These are phyloP conservation scores for Halyomorpha halys DNA, from an alignment of 1,140 invertebrate species.

Conservation along the genomic window DNA sequence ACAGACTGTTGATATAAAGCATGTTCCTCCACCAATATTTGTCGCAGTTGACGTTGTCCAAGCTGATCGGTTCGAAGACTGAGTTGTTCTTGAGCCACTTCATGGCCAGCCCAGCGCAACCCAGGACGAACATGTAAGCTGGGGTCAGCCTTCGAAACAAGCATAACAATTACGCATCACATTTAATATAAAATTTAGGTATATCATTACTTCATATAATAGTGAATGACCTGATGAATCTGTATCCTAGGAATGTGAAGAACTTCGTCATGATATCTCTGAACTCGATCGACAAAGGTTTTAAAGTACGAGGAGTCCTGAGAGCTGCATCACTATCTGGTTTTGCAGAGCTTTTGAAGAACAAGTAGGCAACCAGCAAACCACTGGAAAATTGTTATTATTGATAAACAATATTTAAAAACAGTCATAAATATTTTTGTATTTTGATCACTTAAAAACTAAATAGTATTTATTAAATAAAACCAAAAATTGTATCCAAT, in stretches of 20 bases:
- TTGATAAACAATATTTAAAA: too few relatives aligned
- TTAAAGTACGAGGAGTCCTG: conserved; percentile 18
- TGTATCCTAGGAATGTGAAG: conserved; percentile 47
- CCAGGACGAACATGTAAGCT: conserved; percentile 67
- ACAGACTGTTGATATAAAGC: conserved; percentile 70
- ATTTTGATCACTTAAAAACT: too few relatives aligned
- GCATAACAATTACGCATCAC: not conserved
- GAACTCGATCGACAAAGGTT: conserved; percentile 17
- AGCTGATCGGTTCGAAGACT: conserved; percentile 61
- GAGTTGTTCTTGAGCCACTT: conserved; percentile 52
- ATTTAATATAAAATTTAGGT: not conserved
- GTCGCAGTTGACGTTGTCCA: conserved; percentile 62
- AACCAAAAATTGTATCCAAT: too few relatives aligned
- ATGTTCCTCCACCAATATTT: conserved; percentile 74
- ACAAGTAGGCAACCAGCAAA: conserved; percentile 61
- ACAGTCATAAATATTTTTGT: too few relatives aligned
- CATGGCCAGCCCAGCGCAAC: conserved; percentile 57
- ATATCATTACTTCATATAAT: not conserved
- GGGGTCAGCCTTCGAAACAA: conserved; percentile 52
- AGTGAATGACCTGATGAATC: conserved; percentile 46
- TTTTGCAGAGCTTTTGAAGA: conserved; percentile 38
- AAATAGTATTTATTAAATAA: too few relatives aligned
- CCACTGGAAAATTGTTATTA: conserved; percentile 43
- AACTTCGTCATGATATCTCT: conserved; percentile 38
- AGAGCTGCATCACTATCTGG: conserved; percentile 15